phyloP scores from a whole-genome alignment of 2,113 vertebrate genomes.

The Mormyrus iriodes region DNA sequence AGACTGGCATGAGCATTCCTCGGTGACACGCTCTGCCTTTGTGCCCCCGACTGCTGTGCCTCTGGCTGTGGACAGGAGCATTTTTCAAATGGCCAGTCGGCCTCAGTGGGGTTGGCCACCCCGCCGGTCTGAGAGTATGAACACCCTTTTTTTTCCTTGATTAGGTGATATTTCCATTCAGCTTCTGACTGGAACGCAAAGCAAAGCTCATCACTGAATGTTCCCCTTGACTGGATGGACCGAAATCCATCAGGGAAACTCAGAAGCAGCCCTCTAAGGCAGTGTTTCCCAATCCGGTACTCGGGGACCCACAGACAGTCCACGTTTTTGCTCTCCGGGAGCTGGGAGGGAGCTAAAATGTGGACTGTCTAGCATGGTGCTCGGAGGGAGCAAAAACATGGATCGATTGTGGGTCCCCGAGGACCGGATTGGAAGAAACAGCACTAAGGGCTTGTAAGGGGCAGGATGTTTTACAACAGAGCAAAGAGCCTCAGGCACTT shows the following conservation, averaged over 20 bases:
- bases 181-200: background rate
- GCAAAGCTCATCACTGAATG: background rate
- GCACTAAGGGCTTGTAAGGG: background rate
- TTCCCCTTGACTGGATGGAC: background rate
- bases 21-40: background rate
- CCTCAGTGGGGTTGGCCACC: conserved; percentile 33
- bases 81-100: conserved; percentile 23
- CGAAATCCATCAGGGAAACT: background rate
- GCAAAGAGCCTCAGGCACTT: background rate
- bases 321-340: background rate
- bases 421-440: background rate
- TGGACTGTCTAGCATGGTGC: background rate
- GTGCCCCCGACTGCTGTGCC: background rate
- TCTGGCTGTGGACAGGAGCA: conserved; percentile 1
- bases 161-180: background rate
- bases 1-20: background rate
- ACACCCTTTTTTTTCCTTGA: background rate
- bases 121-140: conserved; percentile 30
- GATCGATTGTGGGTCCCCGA: background rate
- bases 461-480: background rate
- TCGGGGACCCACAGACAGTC: background rate
- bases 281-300: background rate
- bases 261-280: background rate
- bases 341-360: background rate
- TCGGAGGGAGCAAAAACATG: background rate